Base-by-base conservation (phyloP, 2,797 vertebrate species). In the Mus caroli region DNA sequence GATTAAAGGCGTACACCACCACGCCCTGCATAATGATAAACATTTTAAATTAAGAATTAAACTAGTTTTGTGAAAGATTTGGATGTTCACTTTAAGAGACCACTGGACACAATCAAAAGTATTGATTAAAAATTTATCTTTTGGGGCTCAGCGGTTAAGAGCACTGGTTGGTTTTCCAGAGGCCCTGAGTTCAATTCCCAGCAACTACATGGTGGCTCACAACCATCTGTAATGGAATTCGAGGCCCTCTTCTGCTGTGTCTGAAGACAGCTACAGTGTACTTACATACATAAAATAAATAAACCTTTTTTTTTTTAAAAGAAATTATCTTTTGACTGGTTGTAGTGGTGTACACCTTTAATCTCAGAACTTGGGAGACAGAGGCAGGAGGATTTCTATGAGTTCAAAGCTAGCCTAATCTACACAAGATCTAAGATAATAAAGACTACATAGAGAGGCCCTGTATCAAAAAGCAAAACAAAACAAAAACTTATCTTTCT, bases 11-110 rank as follows among this genome's bases (percentile, higher is more conserved):
- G n/a, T n/a, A n/a, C n/a, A n/a, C n/a, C n/a, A n/a, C n/a, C n/a
- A n/a, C n/a, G n/a, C n/a, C n/a, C n/a, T n/a, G n/a, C n/a, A n/a
- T n/a, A 94, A 77, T 80, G 14, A 73, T 62, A 58, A 88, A 93
- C 8, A 77, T 80, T 92, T 90, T 67, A 92, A 73, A 84, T 77
- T 92, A 82, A 91, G 77, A 83, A 89, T 31, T 75, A 75, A 76
- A 71, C 34, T 73, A 40, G 34, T 71, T 54, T 71, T 56, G n/a
- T 86, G 17, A 54, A 71, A 54, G 8, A 69, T 69, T 13, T 52
- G 34, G 31, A 52, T 31, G 52, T 46, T 13, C 12, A 67, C 60
- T 85, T 50, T 86, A 69, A 85, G 31, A 86, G 20, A 56, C 46
- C 46, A 92, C 22, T 88, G 5, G 46, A 92, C 79, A 79, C 34